Evolutionary conservation across 2,888 invertebrate genomes (phyloP).

Genomic region (Drosophila greeni): DNA sequence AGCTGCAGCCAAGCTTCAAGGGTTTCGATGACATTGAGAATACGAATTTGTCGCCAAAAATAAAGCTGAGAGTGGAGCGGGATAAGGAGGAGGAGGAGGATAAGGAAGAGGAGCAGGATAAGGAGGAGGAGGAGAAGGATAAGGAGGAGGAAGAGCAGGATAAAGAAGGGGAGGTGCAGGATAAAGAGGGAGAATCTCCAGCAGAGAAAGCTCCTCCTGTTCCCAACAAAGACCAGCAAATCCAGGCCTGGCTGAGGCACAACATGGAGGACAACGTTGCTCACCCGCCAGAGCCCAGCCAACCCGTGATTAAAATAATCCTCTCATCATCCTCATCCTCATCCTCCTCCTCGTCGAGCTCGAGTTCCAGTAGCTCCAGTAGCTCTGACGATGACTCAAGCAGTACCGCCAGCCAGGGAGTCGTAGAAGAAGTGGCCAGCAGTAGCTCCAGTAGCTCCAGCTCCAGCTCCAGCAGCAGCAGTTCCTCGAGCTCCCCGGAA

Average conservation of each 20-base stretch:
- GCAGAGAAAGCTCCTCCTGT: not conserved
- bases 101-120: not conserved
- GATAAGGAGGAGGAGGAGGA: conserved; percentile 1
- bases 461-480: conserved; percentile 15
- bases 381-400: conserved; percentile 41
- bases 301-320: conserved; percentile 8
- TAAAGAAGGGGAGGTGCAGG: not conserved
- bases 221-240: conserved; percentile 47
- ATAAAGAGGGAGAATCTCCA: not conserved
- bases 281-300: not conserved
- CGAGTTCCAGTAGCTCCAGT: conserved; percentile 46
- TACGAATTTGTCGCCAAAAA: conserved; percentile 54
- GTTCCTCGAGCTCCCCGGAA: conserved; percentile 27
- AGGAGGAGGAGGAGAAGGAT: not conserved
- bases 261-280: conserved; percentile 24
- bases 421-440: conserved; percentile 21
- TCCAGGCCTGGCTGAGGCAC: conserved; percentile 56
- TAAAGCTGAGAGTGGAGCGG: conserved; percentile 39
- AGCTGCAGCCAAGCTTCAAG: conserved; percentile 51
- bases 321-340: conserved; percentile 19
- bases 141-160: no score
- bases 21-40: conserved; percentile 65
- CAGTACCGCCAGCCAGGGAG: conserved; percentile 23
- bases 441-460: conserved; percentile 11
- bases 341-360: conserved; percentile 44